A percentile compares a stretch with the other conserved stretches of the same genome.
Conservation (phyloP, 2,797 vertebrate species). For the Platalea minor region DNA sequence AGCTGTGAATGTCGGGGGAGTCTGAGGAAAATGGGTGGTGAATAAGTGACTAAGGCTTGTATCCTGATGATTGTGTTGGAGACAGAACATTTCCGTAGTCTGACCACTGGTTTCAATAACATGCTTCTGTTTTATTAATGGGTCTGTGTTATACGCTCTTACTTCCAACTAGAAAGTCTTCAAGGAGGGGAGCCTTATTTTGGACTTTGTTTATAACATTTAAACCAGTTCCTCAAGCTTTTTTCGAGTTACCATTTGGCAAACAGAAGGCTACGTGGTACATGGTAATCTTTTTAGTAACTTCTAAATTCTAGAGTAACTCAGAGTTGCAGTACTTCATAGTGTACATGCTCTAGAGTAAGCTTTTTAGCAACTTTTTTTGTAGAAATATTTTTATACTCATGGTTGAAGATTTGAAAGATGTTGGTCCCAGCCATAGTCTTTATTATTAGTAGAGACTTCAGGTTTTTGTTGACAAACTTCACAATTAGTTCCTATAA, state of each 20-base stretch:
- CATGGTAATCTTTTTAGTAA: background rate
- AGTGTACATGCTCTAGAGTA: background rate
- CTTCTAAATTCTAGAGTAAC: background rate
- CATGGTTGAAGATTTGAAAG: background rate
- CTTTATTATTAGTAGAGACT: background rate
- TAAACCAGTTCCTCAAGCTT: background rate
- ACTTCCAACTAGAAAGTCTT: background rate
- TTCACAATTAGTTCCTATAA: background rate
- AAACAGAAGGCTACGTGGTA: background rate
- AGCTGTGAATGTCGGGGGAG: background rate
- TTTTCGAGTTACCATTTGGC: background rate
- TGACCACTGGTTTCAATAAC: background rate
- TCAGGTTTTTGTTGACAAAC: background rate
- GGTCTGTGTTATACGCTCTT: background rate
- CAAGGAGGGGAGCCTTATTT: background rate
- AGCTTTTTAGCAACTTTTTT: background rate
- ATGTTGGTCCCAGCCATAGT: background rate
- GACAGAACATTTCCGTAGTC: rapidly evolving
- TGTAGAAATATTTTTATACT: background rate
- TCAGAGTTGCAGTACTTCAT: background rate
- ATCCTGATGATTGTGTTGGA: background rate
- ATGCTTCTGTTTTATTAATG: background rate
- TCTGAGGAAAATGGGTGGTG: background rate
- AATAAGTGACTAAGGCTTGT: background rate
- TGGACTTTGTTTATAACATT: background rate